A percentile compares a stretch with the other conserved stretches of the same genome.
Evolutionary conservation across 2,888 invertebrate genomes (phyloP).

Genomic region (Erynnis tages): DNA sequence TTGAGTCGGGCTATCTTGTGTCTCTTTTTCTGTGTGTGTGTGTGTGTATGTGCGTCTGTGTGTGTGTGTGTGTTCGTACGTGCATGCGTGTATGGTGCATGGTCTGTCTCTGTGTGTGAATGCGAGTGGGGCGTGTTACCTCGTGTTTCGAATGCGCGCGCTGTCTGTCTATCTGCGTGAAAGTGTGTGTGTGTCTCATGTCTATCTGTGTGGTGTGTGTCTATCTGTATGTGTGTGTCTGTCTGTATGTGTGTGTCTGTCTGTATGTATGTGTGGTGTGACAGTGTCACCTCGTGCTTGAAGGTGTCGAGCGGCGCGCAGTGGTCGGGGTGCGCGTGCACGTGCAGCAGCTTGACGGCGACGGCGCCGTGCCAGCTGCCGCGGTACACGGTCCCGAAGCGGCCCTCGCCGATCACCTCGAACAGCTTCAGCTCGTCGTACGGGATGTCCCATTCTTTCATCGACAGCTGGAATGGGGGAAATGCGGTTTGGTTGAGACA

Average conservation of each 20-base stretch:
- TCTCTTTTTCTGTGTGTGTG: no score
- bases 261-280: neutral
- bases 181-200: no score
- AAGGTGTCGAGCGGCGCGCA: conserved; percentile 96
- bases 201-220: neutral
- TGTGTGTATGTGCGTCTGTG: no score
- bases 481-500: conserved; percentile 10
- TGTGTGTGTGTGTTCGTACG: no score
- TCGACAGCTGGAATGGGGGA: conserved; percentile 83
- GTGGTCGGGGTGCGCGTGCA: conserved; percentile 91
- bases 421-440: conserved; percentile 94
- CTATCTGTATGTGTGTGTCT: neutral
- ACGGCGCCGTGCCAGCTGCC: conserved; percentile 99
- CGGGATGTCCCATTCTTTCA: conserved; percentile 99
- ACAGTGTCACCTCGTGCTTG: conserved; percentile 91
- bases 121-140: no score
- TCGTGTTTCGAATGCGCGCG: no score
- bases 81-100: no score
- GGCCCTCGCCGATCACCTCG: conserved; percentile 93
- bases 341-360: conserved; percentile 96
- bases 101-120: no score
- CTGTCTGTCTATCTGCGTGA: no score
- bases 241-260: neutral
- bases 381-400: conserved; percentile 96
- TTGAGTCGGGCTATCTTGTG: no score